Evolutionary conservation across 1,140 invertebrate species (phyloP).

Genomic region (Drosophila carrolli): DNA sequence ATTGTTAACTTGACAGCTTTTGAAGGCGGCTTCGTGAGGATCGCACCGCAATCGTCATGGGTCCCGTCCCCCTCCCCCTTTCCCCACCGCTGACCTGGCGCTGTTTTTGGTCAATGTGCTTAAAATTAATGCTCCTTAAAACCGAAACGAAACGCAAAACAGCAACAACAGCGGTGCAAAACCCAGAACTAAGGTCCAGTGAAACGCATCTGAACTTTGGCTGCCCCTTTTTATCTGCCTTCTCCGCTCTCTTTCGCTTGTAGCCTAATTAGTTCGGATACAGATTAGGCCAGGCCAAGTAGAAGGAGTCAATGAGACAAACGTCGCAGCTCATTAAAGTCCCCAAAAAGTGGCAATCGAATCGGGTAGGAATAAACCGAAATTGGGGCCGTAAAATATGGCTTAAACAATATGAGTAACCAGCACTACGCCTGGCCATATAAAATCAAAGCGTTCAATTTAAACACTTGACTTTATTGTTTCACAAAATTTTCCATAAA

Average conservation of each 20-base stretch:
- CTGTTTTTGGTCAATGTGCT: constrained; percentile 78
- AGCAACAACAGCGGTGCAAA: background rate
- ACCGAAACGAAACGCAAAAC: constrained; percentile 34
- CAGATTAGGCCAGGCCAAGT: constrained; percentile 49
- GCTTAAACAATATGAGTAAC: constrained; percentile 61
- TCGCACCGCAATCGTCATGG: constrained; percentile 69
- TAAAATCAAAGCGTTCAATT: constrained; percentile 28
- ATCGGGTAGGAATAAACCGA: constrained; percentile 7
- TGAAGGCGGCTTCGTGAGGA: constrained; percentile 78
- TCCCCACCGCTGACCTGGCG: constrained; percentile 59
- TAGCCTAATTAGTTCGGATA: constrained; percentile 80
- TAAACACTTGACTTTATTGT: constrained; percentile 62
- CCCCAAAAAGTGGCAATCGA: constrained; percentile 24
- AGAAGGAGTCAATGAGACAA: constrained; percentile 53
- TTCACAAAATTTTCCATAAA: constrained; percentile 55
- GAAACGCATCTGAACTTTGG: constrained; percentile 69
- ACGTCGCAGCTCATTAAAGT: constrained; percentile 50
- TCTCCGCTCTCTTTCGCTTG: constrained; percentile 44
- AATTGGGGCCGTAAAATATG: constrained; percentile 28
- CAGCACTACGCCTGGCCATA: constrained; percentile 45
- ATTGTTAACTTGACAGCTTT: constrained; percentile 84
- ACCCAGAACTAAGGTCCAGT: constrained; percentile 17
- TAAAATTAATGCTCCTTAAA: constrained; percentile 72
- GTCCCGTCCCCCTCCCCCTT: constrained; percentile 12
- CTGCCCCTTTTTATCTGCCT: constrained; percentile 40